Conservation (phyloP, 2,113 vertebrate genomes). For the Meriones unguiculatus region DNA sequence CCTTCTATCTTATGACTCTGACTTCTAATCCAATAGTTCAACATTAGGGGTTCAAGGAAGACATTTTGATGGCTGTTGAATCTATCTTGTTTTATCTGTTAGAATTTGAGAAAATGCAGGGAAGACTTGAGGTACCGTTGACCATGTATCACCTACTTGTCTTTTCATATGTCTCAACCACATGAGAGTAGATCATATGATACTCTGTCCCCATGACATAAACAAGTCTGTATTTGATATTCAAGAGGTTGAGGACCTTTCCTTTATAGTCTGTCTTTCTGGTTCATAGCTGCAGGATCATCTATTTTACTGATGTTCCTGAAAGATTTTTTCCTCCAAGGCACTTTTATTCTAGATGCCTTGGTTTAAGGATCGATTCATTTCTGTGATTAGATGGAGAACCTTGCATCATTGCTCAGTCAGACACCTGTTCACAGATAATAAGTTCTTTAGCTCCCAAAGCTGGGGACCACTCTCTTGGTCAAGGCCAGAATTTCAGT, state of each 20-base stretch:
- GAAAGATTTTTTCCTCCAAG: background rate
- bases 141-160: background rate
- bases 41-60: background rate
- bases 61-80: background rate
- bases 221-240: background rate
- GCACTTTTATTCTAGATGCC: background rate
- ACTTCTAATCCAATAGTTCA: background rate
- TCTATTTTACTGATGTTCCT: background rate
- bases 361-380: background rate
- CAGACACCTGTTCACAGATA: background rate
- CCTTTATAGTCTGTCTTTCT: rapidly evolving
- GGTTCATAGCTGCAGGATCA: background rate
- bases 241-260: rapidly evolving
- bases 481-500: background rate
- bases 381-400: background rate
- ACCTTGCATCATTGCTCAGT: background rate
- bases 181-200: no score
- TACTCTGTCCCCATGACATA: background rate
- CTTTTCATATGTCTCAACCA: background rate
- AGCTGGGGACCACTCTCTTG: background rate
- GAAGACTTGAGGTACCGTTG: background rate
- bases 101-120: background rate
- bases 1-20: background rate
- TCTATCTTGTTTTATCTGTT: background rate
- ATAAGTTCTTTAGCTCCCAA: background rate